Conservation (phyloP, 2,797 vertebrate species). For the Basileuterus tristriatus region DNA sequence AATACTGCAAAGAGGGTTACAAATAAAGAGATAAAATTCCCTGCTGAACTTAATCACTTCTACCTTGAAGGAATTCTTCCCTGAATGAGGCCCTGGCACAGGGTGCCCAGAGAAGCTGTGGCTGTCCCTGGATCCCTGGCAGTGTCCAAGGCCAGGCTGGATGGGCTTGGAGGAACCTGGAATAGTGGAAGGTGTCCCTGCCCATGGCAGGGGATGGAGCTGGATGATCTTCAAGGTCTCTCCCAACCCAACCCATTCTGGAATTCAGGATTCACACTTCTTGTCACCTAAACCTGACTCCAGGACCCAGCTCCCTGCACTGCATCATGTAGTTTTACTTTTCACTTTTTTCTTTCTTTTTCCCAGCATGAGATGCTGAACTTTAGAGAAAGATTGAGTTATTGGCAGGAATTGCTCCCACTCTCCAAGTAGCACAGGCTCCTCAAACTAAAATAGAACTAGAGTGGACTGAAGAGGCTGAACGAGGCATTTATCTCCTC, state of each 20-base stretch:
- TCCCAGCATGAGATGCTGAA: not conserved
- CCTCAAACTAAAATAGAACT: constrained; percentile 63
- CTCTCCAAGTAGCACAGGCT: constrained; percentile 3
- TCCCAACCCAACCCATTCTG: not conserved
- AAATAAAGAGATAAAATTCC: not conserved
- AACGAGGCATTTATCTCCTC: constrained; percentile 54
- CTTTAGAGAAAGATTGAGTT: constrained; percentile 13
- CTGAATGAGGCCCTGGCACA: not conserved
- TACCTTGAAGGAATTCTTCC: not conserved
- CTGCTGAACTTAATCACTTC: not conserved
- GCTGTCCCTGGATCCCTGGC: not conserved
- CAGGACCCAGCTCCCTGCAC: not conserved
- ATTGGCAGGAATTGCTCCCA: not conserved
- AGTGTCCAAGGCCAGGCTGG: not conserved
- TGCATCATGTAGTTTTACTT: not conserved
- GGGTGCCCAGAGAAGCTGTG: accelerated
- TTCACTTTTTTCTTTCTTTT: not conserved
- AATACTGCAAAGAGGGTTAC: not conserved
- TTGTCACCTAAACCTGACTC: not conserved
- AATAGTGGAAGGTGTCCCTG: accelerated
- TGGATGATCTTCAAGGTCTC: accelerated
- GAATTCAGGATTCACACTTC: not conserved
- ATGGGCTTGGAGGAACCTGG: accelerated
- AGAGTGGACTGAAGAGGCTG: constrained; percentile 67
- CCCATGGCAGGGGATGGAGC: accelerated